Conservation (phyloP, 2,888 invertebrate genomes). For the Chloroclysta siterata region DNA sequence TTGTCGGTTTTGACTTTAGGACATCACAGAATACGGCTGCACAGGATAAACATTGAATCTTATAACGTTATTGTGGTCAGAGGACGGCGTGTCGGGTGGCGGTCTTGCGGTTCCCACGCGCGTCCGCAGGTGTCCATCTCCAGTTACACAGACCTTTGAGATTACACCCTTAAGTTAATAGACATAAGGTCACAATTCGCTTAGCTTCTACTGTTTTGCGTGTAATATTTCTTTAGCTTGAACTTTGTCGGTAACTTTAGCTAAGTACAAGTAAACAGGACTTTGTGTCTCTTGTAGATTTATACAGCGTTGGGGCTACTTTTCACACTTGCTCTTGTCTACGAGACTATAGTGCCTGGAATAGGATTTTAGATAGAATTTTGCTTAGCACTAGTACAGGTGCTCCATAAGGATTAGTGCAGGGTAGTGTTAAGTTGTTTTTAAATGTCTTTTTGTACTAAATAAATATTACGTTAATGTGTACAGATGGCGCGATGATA, state of each 20-base stretch:
- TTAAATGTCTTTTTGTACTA: no score
- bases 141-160: constrained; percentile 14
- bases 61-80: constrained; percentile 3
- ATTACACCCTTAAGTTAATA: constrained; percentile 6
- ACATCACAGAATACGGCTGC: background rate
- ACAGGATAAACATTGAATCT: constrained; percentile 10
- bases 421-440: no score
- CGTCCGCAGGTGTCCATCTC: constrained; percentile 26
- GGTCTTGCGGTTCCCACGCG: constrained; percentile 24
- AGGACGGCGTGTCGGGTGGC: constrained; percentile 17
- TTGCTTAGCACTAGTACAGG: no score
- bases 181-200: constrained; percentile 3
- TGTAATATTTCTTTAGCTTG: constrained; percentile 9
- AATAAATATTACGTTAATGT: no score
- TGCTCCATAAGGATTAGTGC: no score
- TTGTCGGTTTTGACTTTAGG: background rate
- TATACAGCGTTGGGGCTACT: no score
- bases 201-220: background rate
- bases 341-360: no score
- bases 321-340: no score
- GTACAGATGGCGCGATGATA: no score
- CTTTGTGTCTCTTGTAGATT: no score
- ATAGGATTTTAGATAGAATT: no score
- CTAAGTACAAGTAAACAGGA: no score
- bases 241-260: constrained; percentile 10